Evolutionary conservation across 2,113 vertebrate genomes (phyloP), one percentile per base, ranked within the genome.

Genomic region (Antidorcas marsupialis): DNA sequence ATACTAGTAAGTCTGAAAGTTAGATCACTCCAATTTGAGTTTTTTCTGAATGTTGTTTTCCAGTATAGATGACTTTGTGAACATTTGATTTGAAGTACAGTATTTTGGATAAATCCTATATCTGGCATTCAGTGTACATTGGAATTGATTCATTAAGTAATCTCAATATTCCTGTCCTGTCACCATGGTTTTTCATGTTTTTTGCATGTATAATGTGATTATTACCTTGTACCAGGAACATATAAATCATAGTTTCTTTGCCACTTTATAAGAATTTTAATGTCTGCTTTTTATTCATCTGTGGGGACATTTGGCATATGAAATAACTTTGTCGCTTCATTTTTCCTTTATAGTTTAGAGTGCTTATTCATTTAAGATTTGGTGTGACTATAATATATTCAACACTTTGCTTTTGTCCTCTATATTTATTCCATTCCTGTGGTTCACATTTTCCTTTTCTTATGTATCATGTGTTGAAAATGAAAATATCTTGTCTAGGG

Each of bases 401-500:
- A 94, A 57, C 57, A 39, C 93, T 97, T 98, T 89, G 50, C 95
- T 95, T 91, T 97, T 97, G 45, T 97, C 79, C 25, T 97, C 94
- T 52, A 39, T 57, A 88, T 95, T 95, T 97, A 93, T 91, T 84
- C 57, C 83, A 94, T 97, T 96, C 62, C 79, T 97, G 81, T 96
- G 92, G 79, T 86, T 98, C 67, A 84, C 43, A 93, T 98, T 96
- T 98, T 96, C 85, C 95, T 96, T 87, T 93, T 89, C 89, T 87
- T 93, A 19, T 91, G 57, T 87, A 94, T 95, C 91, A 62, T 97
- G 84, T 95, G 52, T 91, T 97, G 86, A 97, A 97, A 98, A 97
- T 97, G 89, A 95, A 97, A 97, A 94, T 96, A 82, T 96, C 87
- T 98, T 95, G 86, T 97, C 95, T 96, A 45, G 71, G 87, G 83